Base-by-base conservation (phyloP, 2,888 invertebrate species). In the Caenorhabditis parvicauda region DNA sequence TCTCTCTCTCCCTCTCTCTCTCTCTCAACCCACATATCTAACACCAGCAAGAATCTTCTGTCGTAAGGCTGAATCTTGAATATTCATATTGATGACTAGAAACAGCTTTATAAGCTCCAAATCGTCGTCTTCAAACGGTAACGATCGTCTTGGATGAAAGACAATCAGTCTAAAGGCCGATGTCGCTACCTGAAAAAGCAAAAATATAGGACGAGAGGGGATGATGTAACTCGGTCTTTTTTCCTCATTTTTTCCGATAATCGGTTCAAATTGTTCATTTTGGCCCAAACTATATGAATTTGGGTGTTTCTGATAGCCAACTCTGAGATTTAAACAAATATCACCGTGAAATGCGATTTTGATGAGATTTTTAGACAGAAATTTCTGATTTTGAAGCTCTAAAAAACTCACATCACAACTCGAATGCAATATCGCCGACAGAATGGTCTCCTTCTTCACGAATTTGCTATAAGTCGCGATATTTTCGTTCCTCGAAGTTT, bases 111-210 rank as follows among this genome's bases (percentile, higher is more conserved):
- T 61, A 27, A 61, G 51, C 7, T 51, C 53, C 2, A 64, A 43
- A 37, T 69, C 72, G 14, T 9, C 42, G 12, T 48, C 48, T 7
- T 55, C 50, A 45, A 64, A 62, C 1, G 51, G 48, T 3, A 47
- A 27, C 2, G 67, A 65, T 25, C 48, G 53, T 28, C 62, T 51
- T 6, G 70, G 70, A 46, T 70, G 68, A 14, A 66, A 64, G 4
- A 62, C 56, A 7, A 72, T 41, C 3, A 72, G 51, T 2, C 47
- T 51, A 54, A 62, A 72, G 7, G 64, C 65, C 1, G 65, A 53
- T 9, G 68, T 46, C 9, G 67, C 56, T 14, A 70, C 69, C 67
- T 70, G 54, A 35, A 59, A 48, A 29, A 38, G 19, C 24, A 4
- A n/a, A n/a, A n/a, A n/a, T n/a, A n/a, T n/a, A n/a, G n/a, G n/a